phyloP scores from a whole-genome alignment of 2,888 invertebrate genomes.

The Galerucella calmariensis region DNA sequence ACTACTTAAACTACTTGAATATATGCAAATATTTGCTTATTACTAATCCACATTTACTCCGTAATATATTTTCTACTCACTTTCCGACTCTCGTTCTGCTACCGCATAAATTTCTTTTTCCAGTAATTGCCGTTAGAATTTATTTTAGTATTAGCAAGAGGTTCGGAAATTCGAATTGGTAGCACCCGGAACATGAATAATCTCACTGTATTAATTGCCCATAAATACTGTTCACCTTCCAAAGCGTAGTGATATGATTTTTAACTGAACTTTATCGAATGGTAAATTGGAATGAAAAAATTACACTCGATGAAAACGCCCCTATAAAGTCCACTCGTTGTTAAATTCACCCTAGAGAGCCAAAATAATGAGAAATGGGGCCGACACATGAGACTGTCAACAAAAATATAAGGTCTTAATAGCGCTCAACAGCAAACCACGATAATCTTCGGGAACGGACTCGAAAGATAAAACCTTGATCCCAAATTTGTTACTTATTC shows the following conservation, averaged over 20 bases:
- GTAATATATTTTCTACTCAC: no score
- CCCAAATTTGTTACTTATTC: conserved; percentile 5
- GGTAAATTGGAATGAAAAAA: not conserved
- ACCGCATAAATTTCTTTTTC: no score
- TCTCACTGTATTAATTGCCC: no score
- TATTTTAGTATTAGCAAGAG: no score
- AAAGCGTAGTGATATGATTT: not conserved
- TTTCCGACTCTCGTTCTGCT: no score
- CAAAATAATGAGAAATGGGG: conserved; percentile 22
- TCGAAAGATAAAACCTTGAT: not conserved
- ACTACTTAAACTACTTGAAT: no score
- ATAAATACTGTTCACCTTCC: no score
- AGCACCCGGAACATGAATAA: no score
- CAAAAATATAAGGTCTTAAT: conserved; percentile 18
- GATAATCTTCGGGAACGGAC: not conserved
- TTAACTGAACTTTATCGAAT: not conserved
- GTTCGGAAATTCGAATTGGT: no score
- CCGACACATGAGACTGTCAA: conserved; percentile 20
- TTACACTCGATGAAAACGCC: not conserved
- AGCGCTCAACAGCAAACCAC: not conserved
- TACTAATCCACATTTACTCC: no score
- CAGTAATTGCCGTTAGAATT: no score
- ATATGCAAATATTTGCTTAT: no score
- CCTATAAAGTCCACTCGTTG: conserved; percentile 4
- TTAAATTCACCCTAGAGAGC: conserved; percentile 10